Evolutionary conservation across 2,888 invertebrate species (phyloP), one percentile per base, ranked within the genome.

Genomic region (Zelleria hepariella): DNA sequence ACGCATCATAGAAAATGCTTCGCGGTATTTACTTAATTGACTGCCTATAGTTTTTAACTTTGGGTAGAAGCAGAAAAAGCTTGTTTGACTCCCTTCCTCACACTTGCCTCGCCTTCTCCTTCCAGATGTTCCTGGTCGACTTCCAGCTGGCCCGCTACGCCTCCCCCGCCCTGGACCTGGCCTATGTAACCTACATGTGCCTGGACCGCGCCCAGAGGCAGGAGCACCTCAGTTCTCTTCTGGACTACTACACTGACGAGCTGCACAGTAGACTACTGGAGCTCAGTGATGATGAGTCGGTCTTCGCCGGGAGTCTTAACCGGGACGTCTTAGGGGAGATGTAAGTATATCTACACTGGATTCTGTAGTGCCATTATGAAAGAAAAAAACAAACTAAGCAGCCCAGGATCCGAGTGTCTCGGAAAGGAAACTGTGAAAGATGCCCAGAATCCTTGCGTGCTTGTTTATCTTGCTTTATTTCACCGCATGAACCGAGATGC

Each of bases 71-170:
- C n/a, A n/a, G n/a, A n/a, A n/a, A n/a, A n/a, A n/a, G n/a, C n/a
- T n/a, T n/a, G n/a, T n/a, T n/a, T n/a, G n/a, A n/a, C n/a, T n/a
- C n/a, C n/a, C n/a, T n/a, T n/a, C n/a, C n/a, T n/a, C n/a, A n/a
- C n/a, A n/a, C n/a, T n/a, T n/a, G n/a, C n/a, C n/a, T n/a, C n/a
- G n/a, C n/a, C n/a, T n/a, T n/a, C n/a, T 27, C 10, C 65, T 71
- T 68, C 62, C 77, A 93, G 93, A 91, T 93, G 74, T 92, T 90
- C 68, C 81, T 94, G 57, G 91, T 94, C 26, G 94, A 94, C 72
- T 94, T 94, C 74, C 94, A 94, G 77, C 74, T 93, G 59, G 91
- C 91, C 21, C 91, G 94, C 18, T 93, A 93, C 66, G 92, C 93
- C 26, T 94, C 94, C 0, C 91, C 93, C 56, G 92, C 92, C 0